Conservation (phyloP, 2,113 vertebrate species). For the Empidonax alnorum region DNA sequence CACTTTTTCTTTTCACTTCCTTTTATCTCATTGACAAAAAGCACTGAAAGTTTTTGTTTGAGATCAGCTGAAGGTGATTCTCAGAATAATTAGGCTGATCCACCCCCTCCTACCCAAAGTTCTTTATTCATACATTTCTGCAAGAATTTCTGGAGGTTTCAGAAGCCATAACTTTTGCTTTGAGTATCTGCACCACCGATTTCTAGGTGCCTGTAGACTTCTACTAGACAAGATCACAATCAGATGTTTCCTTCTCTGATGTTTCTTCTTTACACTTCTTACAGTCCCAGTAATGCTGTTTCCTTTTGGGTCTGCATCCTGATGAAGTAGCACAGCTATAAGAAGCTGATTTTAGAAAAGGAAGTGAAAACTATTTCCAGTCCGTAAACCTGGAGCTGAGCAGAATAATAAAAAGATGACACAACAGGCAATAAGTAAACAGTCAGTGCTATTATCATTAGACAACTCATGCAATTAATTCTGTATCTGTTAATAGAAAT, state of each 20-base stretch:
- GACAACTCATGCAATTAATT: neutral
- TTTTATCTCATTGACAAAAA: slow-evolving; percentile 33
- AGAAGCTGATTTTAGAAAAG: slow-evolving; percentile 18
- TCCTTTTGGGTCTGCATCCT: neutral
- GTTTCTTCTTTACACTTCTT: neutral
- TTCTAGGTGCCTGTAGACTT: neutral
- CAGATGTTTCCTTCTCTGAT: neutral
- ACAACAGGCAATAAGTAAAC: neutral
- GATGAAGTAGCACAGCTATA: neutral
- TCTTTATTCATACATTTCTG: neutral
- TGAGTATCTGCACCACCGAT: neutral
- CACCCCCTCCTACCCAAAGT: neutral
- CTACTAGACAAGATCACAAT: neutral
- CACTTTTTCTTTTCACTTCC: slow-evolving; percentile 10
- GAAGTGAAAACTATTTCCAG: neutral
- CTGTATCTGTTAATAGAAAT: neutral
- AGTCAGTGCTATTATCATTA: neutral
- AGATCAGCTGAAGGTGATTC: neutral
- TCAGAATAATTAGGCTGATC: neutral
- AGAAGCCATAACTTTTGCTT: neutral
- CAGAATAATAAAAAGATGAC: neutral
- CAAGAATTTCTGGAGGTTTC: neutral
- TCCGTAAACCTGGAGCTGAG: neutral
- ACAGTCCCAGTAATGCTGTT: neutral
- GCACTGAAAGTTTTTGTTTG: neutral